Evolutionary conservation across 2,797 vertebrate genomes (phyloP).

Genomic region (Hozukius guyotensis): DNA sequence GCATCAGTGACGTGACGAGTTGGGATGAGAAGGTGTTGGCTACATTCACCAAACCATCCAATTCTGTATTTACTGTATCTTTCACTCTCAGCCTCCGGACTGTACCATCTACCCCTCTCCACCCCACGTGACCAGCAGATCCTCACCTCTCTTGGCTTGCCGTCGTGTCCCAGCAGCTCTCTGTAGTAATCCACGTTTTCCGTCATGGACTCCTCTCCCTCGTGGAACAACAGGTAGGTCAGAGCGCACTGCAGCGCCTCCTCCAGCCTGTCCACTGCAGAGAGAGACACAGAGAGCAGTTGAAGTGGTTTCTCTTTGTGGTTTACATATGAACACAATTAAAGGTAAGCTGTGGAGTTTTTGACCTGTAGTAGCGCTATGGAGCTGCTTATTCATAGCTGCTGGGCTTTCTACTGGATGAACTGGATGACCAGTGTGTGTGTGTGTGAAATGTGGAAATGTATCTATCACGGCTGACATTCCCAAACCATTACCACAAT

Average conservation of each 20-base stretch:
- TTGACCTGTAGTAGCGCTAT: too few relatives aligned
- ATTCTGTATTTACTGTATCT: neutral
- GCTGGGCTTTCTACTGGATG: neutral
- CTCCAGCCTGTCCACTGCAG: slow-evolving; percentile 81
- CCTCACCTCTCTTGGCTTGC: slow-evolving; percentile 86
- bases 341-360: neutral
- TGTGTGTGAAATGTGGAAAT: slow-evolving; percentile 22
- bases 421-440: slow-evolving; percentile 4
- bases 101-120: neutral
- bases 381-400: neutral
- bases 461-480: slow-evolving; percentile 40
- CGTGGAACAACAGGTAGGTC: slow-evolving; percentile 92
- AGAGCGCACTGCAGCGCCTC: slow-evolving; percentile 90
- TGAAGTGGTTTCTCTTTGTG: neutral
- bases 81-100: neutral
- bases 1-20: too few relatives aligned
- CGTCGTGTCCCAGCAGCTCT: slow-evolving; percentile 80
- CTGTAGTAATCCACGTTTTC: slow-evolving; percentile 90
- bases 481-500: slow-evolving; percentile 57
- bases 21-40: too few relatives aligned
- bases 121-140: neutral
- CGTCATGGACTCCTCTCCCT: slow-evolving; percentile 88
- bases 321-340: neutral
- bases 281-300: neutral
- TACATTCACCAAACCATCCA: neutral